phyloP scores from a whole-genome alignment of 1,140 invertebrate species.

The Drosophila teissieri region DNA sequence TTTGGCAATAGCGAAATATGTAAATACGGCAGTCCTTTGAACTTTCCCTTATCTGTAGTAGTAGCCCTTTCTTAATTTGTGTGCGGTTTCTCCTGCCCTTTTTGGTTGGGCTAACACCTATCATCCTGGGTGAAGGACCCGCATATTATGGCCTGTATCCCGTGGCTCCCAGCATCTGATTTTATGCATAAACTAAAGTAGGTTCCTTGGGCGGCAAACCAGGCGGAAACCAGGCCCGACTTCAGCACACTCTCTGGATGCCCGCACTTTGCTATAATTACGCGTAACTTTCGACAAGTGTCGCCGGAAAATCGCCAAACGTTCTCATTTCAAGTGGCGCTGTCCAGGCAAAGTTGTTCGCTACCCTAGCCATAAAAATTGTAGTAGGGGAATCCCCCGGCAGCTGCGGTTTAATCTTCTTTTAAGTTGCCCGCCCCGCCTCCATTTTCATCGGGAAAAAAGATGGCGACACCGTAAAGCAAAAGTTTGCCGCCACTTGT shows the following conservation, averaged over 20 bases:
- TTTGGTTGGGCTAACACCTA: slow-evolving; percentile 45
- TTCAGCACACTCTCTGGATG: slow-evolving; percentile 10
- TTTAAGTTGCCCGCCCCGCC: slow-evolving; percentile 62
- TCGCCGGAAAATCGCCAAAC: slow-evolving; percentile 72
- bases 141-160: slow-evolving; percentile 27
- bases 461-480: slow-evolving; percentile 63
- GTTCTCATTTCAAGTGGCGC: slow-evolving; percentile 43
- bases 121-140: slow-evolving; percentile 12
- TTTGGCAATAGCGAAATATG: slow-evolving; percentile 22
- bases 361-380: slow-evolving; percentile 9
- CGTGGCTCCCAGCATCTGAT: neutral
- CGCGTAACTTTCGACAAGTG: slow-evolving; percentile 81
- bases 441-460: slow-evolving; percentile 27
- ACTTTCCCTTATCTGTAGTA: slow-evolving; percentile 21
- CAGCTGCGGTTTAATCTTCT: slow-evolving; percentile 80
- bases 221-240: slow-evolving; percentile 8
- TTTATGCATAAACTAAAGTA: slow-evolving; percentile 36
- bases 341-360: slow-evolving; percentile 60
- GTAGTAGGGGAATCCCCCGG: slow-evolving; percentile 26
- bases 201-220: slow-evolving; percentile 33
- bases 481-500: slow-evolving; percentile 76
- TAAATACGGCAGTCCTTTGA: slow-evolving; percentile 22
- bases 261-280: slow-evolving; percentile 72
- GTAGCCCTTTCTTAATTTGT: slow-evolving; percentile 51
- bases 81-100: slow-evolving; percentile 28